A percentile compares a stretch with the other conserved stretches of the same genome.
Evolutionary conservation across 2,113 vertebrate species (phyloP).

Genomic region (Leptodactylus fuscus): DNA sequence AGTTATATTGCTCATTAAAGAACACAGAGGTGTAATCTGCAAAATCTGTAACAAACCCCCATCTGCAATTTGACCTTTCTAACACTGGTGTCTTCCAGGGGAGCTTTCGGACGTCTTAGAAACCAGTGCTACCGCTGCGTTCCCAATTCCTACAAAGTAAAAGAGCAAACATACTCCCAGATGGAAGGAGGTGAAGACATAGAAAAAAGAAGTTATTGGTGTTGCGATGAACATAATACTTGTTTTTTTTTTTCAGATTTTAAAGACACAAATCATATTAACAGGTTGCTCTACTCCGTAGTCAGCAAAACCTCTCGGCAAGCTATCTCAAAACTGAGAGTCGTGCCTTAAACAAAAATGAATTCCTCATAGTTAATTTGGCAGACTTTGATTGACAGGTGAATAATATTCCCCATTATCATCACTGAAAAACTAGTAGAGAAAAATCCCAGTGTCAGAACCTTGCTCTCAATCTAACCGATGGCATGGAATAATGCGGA

Average conservation of each 20-base stretch:
- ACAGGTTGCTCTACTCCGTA: background rate
- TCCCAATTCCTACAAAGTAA: too few species aligned
- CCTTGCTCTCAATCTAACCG: constrained; percentile 18
- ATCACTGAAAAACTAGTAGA: constrained; percentile 5
- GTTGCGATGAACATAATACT: background rate
- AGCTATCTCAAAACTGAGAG: constrained; percentile 4
- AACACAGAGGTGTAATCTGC: too few species aligned
- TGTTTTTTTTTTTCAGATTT: background rate
- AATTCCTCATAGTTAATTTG: constrained; percentile 26
- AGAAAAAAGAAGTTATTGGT: background rate
- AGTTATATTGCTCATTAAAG: too few species aligned
- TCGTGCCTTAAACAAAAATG: background rate
- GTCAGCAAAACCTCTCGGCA: background rate
- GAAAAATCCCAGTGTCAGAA: constrained; percentile 2
- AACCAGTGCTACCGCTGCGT: too few species aligned
- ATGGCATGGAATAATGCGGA: constrained; percentile 17
- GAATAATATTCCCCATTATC: constrained; percentile 37
- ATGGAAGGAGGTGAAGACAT: background rate
- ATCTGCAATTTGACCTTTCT: too few species aligned
- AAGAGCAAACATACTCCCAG: too few species aligned
- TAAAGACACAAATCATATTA: background rate
- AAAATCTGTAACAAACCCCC: too few species aligned
- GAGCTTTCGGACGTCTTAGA: too few species aligned
- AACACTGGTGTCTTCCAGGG: too few species aligned
- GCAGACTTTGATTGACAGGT: constrained; percentile 17